Base-by-base conservation (phyloP, 2,797 vertebrate species). In the Platyrinchus mystaceus region DNA sequence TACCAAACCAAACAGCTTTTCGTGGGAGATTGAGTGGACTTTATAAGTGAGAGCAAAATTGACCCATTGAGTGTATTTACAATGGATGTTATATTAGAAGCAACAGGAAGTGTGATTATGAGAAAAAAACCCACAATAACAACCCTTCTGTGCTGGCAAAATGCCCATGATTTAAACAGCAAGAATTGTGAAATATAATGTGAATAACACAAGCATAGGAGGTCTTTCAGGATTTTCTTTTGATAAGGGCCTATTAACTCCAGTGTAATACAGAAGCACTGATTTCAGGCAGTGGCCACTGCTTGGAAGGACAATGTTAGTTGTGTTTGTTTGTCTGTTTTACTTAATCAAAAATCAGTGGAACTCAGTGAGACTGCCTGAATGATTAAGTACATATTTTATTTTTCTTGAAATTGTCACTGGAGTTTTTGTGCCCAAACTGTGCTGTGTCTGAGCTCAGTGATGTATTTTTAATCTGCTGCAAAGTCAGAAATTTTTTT, bases 331-430 rank as follows among this genome's bases (percentile, higher is more conserved):
- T 55, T 77, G 44, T 93, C 87, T 87, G n/a, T 91, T 92, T 76
- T 81, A 44, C 62, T 89, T 91, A 88, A 91, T 88, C 63, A 96
- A 93, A 96, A 90, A 84, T 77, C 83, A 74, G 85, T 91, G 56
- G 34, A 91, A 91, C 13, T 73, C 13, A 2, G 22, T 0, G 2
- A 87, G 44, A 18, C 55, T 92, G 66, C 37, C 58, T 82, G 6
- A 6, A 44, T 93, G 76, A 70, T 82, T 75, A 95, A 93, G 59
- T 43, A 43, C 8, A 16, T 78, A 56, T 64, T 92, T 60, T 86
- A 63, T 91, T 93, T 93, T 28, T 79, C 66, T 86, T 76, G 52
- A 67, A 84, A 60, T 90, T 90, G 55, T 79, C 59, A 24, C 52
- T 46, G 76, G 53, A 88, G 50, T 49, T 87, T 92, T 69, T 81